Conservation (phyloP, 2,888 invertebrate species). For the Limenitis camilla region DNA sequence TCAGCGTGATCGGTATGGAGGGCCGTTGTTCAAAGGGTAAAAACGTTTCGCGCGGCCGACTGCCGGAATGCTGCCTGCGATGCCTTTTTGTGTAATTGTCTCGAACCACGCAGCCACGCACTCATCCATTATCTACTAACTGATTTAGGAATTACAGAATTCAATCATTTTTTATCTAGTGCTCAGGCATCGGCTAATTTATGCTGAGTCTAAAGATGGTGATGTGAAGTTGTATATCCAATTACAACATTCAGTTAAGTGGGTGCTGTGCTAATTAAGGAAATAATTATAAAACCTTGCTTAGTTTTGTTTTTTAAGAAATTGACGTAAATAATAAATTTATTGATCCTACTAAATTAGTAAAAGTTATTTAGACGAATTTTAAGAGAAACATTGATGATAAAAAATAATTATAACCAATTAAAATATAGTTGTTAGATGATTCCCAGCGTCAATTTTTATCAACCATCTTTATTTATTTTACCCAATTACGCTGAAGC, state of each 20-base stretch:
- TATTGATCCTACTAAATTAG: no score
- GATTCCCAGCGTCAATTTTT: no score
- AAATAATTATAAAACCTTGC: conserved; percentile 8
- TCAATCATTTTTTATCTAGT: conserved; percentile 37
- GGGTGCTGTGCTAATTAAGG: conserved; percentile 7
- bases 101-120: conserved; percentile 68
- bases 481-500: no score
- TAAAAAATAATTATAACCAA: no score
- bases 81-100: conserved; percentile 71
- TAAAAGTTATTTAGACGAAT: no score
- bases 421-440: no score
- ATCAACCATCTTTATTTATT: no score
- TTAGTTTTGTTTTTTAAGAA: conserved; percentile 6
- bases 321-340: no score
- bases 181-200: conserved; percentile 22
- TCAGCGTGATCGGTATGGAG: conserved; percentile 73
- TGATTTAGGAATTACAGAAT: conserved; percentile 51
- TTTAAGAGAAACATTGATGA: no score
- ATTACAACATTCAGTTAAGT: conserved; percentile 6
- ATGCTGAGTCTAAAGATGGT: conserved; percentile 23
- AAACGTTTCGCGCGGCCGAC: conserved; percentile 49
- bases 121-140: conserved; percentile 73
- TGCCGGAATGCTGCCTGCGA: conserved; percentile 58
- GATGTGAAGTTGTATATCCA: conserved; percentile 11
- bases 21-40: conserved; percentile 45